Evolutionary conservation across 2,113 vertebrate species (phyloP), one percentile per base, ranked within the genome.

Genomic region (Meleagris gallopavo): DNA sequence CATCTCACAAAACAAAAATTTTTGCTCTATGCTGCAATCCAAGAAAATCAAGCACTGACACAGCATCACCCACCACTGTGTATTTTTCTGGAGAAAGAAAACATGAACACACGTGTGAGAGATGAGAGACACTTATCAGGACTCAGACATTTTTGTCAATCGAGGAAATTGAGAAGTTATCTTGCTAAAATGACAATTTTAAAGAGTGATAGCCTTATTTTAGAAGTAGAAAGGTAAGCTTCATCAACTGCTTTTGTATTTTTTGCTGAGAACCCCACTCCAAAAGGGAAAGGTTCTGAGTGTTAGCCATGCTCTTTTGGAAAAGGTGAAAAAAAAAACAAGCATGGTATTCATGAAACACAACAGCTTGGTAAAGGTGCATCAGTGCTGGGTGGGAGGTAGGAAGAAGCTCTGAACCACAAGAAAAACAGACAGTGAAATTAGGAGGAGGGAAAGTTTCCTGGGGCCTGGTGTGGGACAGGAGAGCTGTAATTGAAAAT

Each of bases 301-400:
- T 71, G 38, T 17, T 61, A 60, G 57, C 24, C 67, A 61, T 13
- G 8, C 11, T 17, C 2, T 58, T 18, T 24, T 48, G 34, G 24
- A 71, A 78, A 40, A 5, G 2, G 15, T 58, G 24, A 77, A 93
- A 88, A 85, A 57, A 93, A 89, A 88, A 83, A 43, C 15, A 54
- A 22, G 65, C 0, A 4, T 9, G 54, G 27, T 3, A 1, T n/a
- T 9, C 18, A 57, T 61, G 75, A 90, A 88, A 7, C n/a, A 65
- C 17, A n/a, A 41, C 20, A 34, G 45, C 50, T 34, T 65, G 85
- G 32, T 40, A 77, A 83, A 83, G 29, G 36, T 83, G 2, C 18
- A n/a, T 22, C 27, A 16, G 16, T 70, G 3, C 21, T 50, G 29
- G 4, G 11, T 60, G 50, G 64, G 45, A 38, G 11, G 45, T 13